Percentiles rank a stretch among this genome's conserved stretches.
Evolutionary conservation across 2,888 invertebrate genomes (phyloP).

Genomic region (Thymelicus sylvestris): DNA sequence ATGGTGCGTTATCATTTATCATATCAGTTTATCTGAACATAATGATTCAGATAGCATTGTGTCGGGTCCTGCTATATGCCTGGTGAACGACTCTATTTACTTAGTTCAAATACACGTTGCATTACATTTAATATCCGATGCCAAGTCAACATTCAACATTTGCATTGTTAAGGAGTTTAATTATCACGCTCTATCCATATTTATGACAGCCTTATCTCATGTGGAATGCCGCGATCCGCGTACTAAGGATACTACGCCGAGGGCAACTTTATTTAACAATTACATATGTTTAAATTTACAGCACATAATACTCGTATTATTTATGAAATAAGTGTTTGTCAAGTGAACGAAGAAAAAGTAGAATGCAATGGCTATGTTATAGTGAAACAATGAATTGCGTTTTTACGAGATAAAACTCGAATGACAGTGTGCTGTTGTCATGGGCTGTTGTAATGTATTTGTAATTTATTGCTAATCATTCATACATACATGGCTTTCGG

Average conservation of each 20-base stretch:
- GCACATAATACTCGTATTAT: background rate
- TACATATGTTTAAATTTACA: no score
- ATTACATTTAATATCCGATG: constrained; percentile 32
- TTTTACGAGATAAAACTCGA: no score
- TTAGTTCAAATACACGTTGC: constrained; percentile 5
- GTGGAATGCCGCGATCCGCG: constrained; percentile 14
- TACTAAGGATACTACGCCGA: background rate
- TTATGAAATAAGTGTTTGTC: background rate
- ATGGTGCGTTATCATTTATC: background rate
- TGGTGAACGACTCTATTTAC: constrained; percentile 16
- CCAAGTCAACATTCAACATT: constrained; percentile 30
- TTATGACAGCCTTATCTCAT: constrained; percentile 31
- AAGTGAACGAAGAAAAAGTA: no score
- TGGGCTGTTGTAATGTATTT: no score
- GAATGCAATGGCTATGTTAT: no score
- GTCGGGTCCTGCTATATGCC: no score
- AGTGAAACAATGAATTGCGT: no score
- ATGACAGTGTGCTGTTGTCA: no score
- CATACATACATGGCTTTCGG: no score
- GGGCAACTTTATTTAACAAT: background rate
- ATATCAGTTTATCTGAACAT: no score
- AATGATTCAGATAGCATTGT: background rate
- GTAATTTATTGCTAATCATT: no score
- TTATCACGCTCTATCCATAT: constrained; percentile 33
- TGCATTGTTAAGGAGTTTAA: constrained; percentile 30